These are phyloP conservation scores for Apodemia zela DNA, from an alignment of 2,888 invertebrate genomes.

Conservation along the genomic window DNA sequence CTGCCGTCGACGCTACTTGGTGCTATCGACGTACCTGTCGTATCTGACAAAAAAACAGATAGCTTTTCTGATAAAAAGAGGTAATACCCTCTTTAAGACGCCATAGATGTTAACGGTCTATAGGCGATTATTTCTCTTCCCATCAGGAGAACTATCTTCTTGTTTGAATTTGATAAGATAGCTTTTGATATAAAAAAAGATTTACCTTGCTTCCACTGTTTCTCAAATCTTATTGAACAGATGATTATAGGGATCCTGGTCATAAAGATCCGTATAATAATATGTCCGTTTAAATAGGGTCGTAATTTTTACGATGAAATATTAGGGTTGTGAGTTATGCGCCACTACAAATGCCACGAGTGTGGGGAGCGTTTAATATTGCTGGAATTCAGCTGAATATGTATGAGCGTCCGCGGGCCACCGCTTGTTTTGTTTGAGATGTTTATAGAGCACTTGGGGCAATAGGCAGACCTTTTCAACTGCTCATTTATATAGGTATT, in stretches of 20 bases:
- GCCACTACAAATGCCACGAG: background rate
- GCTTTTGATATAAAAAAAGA: no score
- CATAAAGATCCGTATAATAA: constrained; percentile 1
- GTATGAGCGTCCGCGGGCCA: constrained; percentile 8
- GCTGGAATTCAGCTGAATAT: constrained; percentile 9
- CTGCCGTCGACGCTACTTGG: no score
- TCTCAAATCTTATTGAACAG: background rate
- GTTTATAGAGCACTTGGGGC: constrained; percentile 1
- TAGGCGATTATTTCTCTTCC: no score
- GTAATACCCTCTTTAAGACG: no score
- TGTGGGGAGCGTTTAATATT: constrained; percentile 10
- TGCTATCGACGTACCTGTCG: no score
- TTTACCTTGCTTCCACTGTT: no score
- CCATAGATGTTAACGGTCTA: no score
- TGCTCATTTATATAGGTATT: background rate
- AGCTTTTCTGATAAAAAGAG: no score
- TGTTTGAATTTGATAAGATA: no score
- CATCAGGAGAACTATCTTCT: no score
- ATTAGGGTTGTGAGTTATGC: constrained; percentile 10
- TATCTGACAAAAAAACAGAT: no score
- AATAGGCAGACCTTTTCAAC: background rate
- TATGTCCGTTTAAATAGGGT: background rate
- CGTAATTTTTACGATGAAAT: constrained; percentile 13
- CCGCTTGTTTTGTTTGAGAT: constrained; percentile 1
- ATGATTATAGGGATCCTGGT: background rate